Conservation (phyloP, 2,888 invertebrate genomes). For the Prenolepis imparis region DNA sequence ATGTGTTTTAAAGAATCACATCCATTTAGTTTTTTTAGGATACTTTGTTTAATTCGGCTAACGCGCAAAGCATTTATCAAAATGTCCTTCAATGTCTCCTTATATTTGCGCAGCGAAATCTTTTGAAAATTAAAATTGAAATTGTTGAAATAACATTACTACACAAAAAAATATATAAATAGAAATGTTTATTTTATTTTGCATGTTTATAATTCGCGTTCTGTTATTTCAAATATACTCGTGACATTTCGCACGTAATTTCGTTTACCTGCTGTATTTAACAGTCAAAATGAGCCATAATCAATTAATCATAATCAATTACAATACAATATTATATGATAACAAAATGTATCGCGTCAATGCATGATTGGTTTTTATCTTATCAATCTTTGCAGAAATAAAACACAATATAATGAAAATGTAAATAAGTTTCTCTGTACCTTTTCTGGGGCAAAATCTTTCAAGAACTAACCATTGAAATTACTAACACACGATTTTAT, state of each 20-base stretch:
- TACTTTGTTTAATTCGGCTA: no score
- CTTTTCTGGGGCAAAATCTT: neutral
- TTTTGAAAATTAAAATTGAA: neutral
- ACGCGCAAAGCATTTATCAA: neutral
- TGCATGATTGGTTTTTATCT: conserved; percentile 2
- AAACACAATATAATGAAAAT: neutral
- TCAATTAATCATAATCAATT: no score
- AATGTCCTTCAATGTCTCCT: neutral
- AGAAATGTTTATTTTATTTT: neutral
- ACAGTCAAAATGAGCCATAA: neutral
- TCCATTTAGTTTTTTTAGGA: no score
- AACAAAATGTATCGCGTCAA: neutral
- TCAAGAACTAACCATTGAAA: neutral
- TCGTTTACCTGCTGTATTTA: neutral
- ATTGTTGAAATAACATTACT: neutral
- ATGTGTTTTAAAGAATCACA: neutral
- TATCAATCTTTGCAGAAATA: conserved; percentile 8
- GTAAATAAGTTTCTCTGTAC: neutral
- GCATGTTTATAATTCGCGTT: neutral
- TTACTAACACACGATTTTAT: neutral
- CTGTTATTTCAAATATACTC: neutral
- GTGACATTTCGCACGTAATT: neutral
- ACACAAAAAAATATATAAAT: neutral
- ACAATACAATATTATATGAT: neutral
- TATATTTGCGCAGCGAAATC: neutral